phyloP scores from a whole-genome alignment of 2,888 invertebrate species.

The Tortricodes alternella region DNA sequence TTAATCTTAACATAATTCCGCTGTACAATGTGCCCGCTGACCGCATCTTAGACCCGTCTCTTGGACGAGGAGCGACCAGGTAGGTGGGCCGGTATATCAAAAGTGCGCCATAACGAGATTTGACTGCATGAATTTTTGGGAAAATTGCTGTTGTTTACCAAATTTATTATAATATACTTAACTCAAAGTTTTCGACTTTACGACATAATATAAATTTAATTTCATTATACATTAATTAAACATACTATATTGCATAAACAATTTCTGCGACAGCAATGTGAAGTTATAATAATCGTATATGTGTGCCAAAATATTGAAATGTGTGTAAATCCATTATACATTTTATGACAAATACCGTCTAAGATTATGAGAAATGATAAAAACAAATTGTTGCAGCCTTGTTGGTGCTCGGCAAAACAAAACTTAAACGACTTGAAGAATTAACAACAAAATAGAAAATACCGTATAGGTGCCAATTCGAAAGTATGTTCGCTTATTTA shows the following conservation, averaged over 20 bases:
- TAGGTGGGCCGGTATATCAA: neutral
- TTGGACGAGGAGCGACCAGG: neutral
- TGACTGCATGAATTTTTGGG: slow-evolving; percentile 80
- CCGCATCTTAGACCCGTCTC: neutral
- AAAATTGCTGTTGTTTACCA: slow-evolving; percentile 49
- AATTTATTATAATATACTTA: slow-evolving; percentile 40
- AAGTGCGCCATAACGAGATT: slow-evolving; percentile 86
- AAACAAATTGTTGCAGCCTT: neutral
- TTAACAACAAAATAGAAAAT: neutral
- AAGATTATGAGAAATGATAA: neutral
- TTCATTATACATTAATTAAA: neutral
- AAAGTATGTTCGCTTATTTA: too few species aligned
- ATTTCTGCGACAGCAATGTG: slow-evolving; percentile 50
- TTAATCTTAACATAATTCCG: too few species aligned
- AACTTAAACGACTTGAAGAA: neutral
- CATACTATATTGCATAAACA: neutral
- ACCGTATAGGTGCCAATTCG: too few species aligned
- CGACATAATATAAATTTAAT: neutral
- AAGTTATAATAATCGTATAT: slow-evolving; percentile 56
- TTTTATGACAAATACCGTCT: neutral
- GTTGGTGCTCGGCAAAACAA: neutral
- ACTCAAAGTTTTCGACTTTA: slow-evolving; percentile 33
- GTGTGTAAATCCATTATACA: slow-evolving; percentile 58
- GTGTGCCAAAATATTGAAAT: slow-evolving; percentile 70
- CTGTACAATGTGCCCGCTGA: too few species aligned